Base-by-base conservation (phyloP, 2,888 invertebrate genomes). In the Drosophila melanosoma region DNA sequence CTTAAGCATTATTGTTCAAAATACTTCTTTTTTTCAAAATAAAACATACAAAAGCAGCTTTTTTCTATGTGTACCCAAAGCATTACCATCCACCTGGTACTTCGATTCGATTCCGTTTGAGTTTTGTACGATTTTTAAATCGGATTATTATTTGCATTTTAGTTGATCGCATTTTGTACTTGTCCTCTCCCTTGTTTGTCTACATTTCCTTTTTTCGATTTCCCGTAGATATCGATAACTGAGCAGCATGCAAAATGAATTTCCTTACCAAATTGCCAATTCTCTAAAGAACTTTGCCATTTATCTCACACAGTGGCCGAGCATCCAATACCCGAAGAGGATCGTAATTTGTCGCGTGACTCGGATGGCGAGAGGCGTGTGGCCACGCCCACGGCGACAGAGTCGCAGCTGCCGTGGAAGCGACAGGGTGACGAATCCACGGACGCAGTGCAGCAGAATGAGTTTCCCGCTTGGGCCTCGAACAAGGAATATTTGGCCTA, bases 381-480 rank as follows among this genome's bases (percentile, higher is more conserved):
- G 63, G 96, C 97, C 59, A 97, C 97, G 57, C 98, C 97, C 35
- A 98, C 98, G 3, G 97, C 97, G 3, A 97, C 97, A 2, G 98
- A 98, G 94, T 96, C 96, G 53, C 96, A 97, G 94, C 94, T 98
- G 90, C 98, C 98, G 60, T 98, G 98, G 98, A 98, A 98, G 94
- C 95, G 98, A 8, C 95, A 95, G 75, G 97, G 96, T 89, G 95
- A 96, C 63, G 94, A 94, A 69, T 95, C 95, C 26, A 95, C 95
- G 92, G 94, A 95, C 83, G 95, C 96, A 82, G 93, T 96, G 60
- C 95, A 96, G 87, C 97, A 97, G 91, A 96, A 96, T 51, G 98
- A 98, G 93, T 98, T 98, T 92, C 98, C 98, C 15, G 96, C 98
- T 17, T 99, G 98, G 98, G 98, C 98, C 52, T 97, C 97, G 40